These are phyloP conservation scores for Triplophysa rosa DNA, from an alignment of 2,113 vertebrate genomes.

Conservation along the genomic window DNA sequence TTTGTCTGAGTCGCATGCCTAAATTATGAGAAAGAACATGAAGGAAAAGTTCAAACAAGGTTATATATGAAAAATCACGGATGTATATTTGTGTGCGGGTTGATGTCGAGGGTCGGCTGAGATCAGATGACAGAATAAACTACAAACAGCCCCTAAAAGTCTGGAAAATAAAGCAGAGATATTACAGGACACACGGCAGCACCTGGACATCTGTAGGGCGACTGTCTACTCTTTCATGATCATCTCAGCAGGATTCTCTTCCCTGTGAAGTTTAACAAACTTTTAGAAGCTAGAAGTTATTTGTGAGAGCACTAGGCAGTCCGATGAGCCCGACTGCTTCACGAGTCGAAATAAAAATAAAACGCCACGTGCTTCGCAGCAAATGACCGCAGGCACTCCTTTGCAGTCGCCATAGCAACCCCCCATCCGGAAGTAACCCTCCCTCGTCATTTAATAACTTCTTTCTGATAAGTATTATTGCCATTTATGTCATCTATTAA, in stretches of 20 bases:
- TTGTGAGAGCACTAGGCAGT: background rate
- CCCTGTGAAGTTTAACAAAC: background rate
- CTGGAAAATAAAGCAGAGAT: background rate
- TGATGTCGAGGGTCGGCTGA: background rate
- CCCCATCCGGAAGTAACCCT: slow-evolving; percentile 19
- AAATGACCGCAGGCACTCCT: slow-evolving; percentile 39
- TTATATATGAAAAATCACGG: background rate
- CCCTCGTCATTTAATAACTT: slow-evolving; percentile 48
- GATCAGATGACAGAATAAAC: background rate
- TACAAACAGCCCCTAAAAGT: background rate
- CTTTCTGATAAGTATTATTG: slow-evolving; percentile 44
- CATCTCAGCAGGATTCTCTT: background rate
- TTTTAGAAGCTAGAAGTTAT: slow-evolving; percentile 6
- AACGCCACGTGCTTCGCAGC: slow-evolving; percentile 30
- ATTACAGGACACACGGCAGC: background rate
- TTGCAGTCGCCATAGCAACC: slow-evolving; percentile 49
- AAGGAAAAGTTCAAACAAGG: background rate
- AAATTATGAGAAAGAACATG: background rate
- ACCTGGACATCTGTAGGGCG: background rate
- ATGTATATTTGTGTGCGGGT: background rate
- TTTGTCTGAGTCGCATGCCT: background rate
- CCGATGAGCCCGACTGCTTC: background rate
- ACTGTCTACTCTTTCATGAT: background rate
- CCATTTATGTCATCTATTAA: slow-evolving; percentile 23
- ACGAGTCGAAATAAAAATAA: slow-evolving; percentile 28